These are phyloP conservation scores for Cecropterus lyciades DNA, from an alignment of 1,140 invertebrate genomes.

Conservation along the genomic window DNA sequence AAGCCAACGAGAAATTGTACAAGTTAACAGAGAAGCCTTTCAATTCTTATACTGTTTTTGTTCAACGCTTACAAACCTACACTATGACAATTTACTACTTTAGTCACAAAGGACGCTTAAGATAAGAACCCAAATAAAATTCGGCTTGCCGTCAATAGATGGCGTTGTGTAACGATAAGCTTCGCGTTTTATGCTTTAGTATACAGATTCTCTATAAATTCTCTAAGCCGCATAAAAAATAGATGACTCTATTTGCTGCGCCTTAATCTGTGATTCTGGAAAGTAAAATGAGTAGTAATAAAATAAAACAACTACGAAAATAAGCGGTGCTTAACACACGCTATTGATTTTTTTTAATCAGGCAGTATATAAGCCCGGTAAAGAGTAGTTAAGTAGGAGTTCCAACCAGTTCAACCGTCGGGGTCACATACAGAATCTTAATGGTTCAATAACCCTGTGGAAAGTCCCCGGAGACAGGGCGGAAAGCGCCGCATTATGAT, in stretches of 20 bases:
- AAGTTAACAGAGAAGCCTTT: conserved; percentile 42
- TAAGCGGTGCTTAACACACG: conserved; percentile 47
- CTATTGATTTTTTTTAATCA: conserved; percentile 49
- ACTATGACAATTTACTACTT: not conserved
- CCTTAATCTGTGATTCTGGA: not conserved
- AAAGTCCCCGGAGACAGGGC: conserved; percentile 80
- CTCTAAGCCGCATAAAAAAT: not conserved
- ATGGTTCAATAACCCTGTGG: conserved; percentile 72
- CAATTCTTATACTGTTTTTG: conserved; percentile 18
- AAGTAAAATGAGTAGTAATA: not conserved
- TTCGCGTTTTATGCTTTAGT: not conserved
- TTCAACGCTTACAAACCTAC: not conserved
- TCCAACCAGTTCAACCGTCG: conserved; percentile 73
- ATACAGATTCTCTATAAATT: not conserved
- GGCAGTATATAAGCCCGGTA: conserved; percentile 45
- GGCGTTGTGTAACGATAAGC: conserved; percentile 15
- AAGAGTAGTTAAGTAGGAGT: conserved; percentile 30
- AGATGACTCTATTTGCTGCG: not conserved
- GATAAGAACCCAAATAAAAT: conserved; percentile 1
- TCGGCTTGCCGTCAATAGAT: conserved; percentile 23
- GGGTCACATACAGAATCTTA: conserved; percentile 66
- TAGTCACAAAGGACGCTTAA: not conserved
- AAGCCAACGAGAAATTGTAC: conserved; percentile 43
- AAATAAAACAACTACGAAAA: not conserved
- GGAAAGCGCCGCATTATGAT: conserved; percentile 72